Evolutionary conservation across 2,888 invertebrate species (phyloP), one percentile per base, ranked within the genome.

Genomic region (Scaptomyza reducta): DNA sequence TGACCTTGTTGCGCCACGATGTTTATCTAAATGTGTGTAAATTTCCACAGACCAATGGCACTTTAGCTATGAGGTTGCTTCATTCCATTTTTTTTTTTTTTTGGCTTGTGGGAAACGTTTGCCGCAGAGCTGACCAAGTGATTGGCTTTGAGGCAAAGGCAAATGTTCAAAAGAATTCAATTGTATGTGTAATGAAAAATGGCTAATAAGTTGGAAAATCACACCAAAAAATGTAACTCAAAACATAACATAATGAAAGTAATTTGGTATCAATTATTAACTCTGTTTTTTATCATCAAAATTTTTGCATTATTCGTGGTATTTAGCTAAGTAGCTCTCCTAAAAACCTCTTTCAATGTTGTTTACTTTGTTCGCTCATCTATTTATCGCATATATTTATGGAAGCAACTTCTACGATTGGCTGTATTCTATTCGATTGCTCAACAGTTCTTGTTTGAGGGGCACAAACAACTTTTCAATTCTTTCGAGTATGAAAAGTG

Each of bases 401-500:
- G 13, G 33, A 41, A 38, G 11, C 40, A 62, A 62, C 47, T 10
- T 31, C 64, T 45, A 41, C 56, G 58, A 60, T 57, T 55, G 40
- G 9, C 14, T 16, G 27, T 22, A 29, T 31, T 35, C 22, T 9
- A 22, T 45, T 41, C 27, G 18, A 16, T 10, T 11, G 45, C 61
- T 50, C 45, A 53, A 47, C 55, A 55, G 14, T 46, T 35, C 44
- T 45, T 18, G 38, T 55, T 55, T 47, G 55, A 31, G 45, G 57
- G 66, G 73, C 67, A 73, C 22, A 73, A 73, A 79, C 66, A 83
- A 82, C 73, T 87, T 85, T 83, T 81, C 85, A 88, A 89, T 89
- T 87, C 80, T 63, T 67, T 72, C 74, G 77, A 79, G 82, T 89
- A 87, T 89, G 88, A 88, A 79, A 83, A 79, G 88, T 90, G 76